Conservation (phyloP, 2,888 invertebrate genomes). For the Melolontha melolontha region DNA sequence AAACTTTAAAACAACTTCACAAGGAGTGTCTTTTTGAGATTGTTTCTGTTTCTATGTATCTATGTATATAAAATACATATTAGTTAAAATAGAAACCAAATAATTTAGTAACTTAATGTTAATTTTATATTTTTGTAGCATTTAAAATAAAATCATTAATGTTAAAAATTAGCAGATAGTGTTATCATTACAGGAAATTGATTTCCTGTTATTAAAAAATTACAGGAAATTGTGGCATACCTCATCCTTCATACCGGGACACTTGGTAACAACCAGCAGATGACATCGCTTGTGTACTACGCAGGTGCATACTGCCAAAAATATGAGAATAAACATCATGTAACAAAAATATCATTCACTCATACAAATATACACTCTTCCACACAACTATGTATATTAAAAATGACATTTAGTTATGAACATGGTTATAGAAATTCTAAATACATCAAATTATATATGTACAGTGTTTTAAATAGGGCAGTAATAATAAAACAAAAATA, state of each 20-base stretch:
- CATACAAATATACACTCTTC: constrained; percentile 20
- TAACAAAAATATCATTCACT: constrained; percentile 1
- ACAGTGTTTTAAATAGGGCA: constrained; percentile 33
- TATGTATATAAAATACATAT: neutral
- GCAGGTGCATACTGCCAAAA: constrained; percentile 89
- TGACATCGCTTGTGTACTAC: constrained; percentile 99
- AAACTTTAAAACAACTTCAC: too few species aligned
- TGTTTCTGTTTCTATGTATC: too few species aligned
- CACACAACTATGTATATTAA: constrained; percentile 26
- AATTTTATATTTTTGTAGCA: constrained; percentile 1
- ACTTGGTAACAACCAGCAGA: constrained; percentile 96
- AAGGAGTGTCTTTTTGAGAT: too few species aligned
- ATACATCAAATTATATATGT: constrained; percentile 26
- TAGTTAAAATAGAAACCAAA: neutral
- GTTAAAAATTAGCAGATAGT: too few species aligned
- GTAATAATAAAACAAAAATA: constrained; percentile 39
- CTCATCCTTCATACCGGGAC: constrained; percentile 97
- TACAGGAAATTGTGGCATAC: constrained; percentile 62
- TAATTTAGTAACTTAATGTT: neutral
- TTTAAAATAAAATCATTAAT: too few species aligned
- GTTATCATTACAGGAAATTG: constrained; percentile 31
- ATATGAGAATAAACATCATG: constrained; percentile 43
- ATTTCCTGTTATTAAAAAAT: constrained; percentile 42
- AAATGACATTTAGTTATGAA: constrained; percentile 31
- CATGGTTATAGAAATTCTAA: constrained; percentile 20